These are phyloP conservation scores for Lepeophtheirus salmonis DNA, from an alignment of 1,140 invertebrate species.

Conservation along the genomic window DNA sequence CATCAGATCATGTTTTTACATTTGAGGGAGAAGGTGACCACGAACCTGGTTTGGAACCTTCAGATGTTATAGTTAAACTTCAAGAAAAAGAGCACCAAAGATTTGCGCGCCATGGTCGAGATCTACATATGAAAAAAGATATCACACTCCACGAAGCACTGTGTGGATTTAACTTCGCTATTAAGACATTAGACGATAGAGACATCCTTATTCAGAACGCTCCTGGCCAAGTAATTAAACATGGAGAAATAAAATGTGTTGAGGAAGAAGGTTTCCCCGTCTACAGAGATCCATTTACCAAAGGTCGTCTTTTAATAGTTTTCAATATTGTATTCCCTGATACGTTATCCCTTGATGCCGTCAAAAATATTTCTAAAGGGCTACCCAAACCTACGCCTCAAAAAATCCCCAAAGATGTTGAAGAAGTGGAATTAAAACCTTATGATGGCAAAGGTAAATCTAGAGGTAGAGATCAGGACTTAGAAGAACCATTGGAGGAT, in stretches of 20 bases:
- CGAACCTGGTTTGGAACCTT: conserved; percentile 35
- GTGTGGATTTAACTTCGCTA: conserved; percentile 37
- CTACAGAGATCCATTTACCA: conserved; percentile 89
- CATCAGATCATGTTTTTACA: conserved; percentile 35
- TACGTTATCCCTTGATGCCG: conserved; percentile 45
- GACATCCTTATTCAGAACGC: conserved; percentile 30
- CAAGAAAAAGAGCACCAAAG: conserved; percentile 34
- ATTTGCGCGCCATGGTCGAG: conserved; percentile 32
- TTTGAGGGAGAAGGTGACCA: conserved; percentile 39
- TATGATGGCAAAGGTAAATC: conserved; percentile 1
- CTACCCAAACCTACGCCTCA: conserved; percentile 38
- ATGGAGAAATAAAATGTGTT: conserved; percentile 31
- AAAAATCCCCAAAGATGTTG: neutral
- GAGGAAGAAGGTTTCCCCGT: conserved; percentile 41
- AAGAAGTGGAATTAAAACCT: neutral
- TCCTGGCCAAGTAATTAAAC: conserved; percentile 27
- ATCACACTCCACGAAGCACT: conserved; percentile 37
- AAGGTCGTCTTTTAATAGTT: conserved; percentile 78
- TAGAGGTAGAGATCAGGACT: neutral
- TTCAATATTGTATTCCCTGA: conserved; percentile 84
- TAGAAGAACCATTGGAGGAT: neutral
- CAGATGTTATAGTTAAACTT: conserved; percentile 38
- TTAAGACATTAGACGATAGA: conserved; percentile 38
- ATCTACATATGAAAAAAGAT: conserved; percentile 31
- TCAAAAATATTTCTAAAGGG: conserved; percentile 58